Evolutionary conservation across 2,888 invertebrate species (phyloP).

Genomic region (Megamerina dolium): DNA sequence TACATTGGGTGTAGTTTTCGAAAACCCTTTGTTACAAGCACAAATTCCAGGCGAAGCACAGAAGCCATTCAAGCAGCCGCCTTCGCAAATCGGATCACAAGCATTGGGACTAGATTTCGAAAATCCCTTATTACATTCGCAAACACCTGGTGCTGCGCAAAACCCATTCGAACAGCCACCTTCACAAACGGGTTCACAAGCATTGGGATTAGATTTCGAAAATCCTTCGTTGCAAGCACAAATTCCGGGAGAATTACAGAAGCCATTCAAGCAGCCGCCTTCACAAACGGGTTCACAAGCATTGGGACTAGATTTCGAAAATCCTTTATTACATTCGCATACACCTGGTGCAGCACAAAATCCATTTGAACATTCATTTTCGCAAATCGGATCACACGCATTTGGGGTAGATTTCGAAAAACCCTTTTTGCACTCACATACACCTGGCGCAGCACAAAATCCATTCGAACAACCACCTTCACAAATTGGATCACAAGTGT

Average conservation of each 20-base stretch:
- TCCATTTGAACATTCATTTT: conserved; percentile 29
- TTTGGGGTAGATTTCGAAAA: conserved; percentile 9
- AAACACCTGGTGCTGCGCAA: conserved; percentile 18
- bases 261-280: conserved; percentile 33
- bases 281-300: conserved; percentile 22
- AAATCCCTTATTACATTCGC: conserved; percentile 18
- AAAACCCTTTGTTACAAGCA: conserved; percentile 24
- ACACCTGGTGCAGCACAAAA: conserved; percentile 32
- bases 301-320: neutral
- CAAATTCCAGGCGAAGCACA: conserved; percentile 40
- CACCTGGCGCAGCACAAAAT: conserved; percentile 34
- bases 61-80: conserved; percentile 31
- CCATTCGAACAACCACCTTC: conserved; percentile 34
- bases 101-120: neutral
- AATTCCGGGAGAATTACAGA: conserved; percentile 12
- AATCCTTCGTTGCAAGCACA: conserved; percentile 43
- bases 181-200: conserved; percentile 18
- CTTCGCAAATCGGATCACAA: conserved; percentile 22
- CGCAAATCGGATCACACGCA: conserved; percentile 23
- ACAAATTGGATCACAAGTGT: conserved; percentile 23
- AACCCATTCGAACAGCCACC: conserved; percentile 13
- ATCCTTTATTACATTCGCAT: conserved; percentile 32
- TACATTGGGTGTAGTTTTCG: neutral
- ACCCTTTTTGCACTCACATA: conserved; percentile 26
- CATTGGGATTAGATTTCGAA: neutral